Base-by-base conservation (phyloP, 1,140 invertebrate species). In the Phymastichus coffea region DNA sequence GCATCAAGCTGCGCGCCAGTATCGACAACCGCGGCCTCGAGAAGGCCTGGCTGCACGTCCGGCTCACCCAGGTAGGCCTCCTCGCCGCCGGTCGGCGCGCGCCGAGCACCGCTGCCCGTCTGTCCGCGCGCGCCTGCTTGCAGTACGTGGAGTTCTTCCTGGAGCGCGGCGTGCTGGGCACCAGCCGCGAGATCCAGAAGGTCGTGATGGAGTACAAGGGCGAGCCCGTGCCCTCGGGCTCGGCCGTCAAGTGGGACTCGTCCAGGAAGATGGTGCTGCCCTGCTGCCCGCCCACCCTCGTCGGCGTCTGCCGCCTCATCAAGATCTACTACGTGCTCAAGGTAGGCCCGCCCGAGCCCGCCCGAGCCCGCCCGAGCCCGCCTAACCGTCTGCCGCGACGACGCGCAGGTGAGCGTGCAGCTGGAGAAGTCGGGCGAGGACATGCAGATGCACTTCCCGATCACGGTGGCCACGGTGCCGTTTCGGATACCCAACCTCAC, bases 111-210 rank as follows among this genome's bases (percentile, higher is more conserved):
- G 12, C 28, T 30, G 28, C 28, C 28, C 12, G 28, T 30, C 6
- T 12, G 28, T 30, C 6, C 28, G 28, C n/a, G n/a, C n/a, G n/a
- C n/a, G n/a, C n/a, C n/a, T n/a, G n/a, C n/a, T n/a, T n/a, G n/a
- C 75, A 91, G 87, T 86, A 89, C 67, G 87, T 92, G 15, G 89
- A 92, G 74, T 92, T 88, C 70, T 90, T 88, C 67, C 91, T 93
- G 54, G 89, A 92, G 69, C 81, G 88, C 67, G 89, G 89, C n/a
- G 88, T 90, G 2, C 74, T 91, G 23, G 89, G 88, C 0, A 83
- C 91, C 19, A 86, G 81, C 54, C 92, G 91, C 71, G 87, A 90
- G 61, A 68, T 86, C 10, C 84, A 84, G 63, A 88, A 90, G 72
- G 79, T 84, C 4, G 88, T 92, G 4, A 83, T 91, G 57, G 89